phyloP scores from a whole-genome alignment of 2,113 vertebrate species.

The Bucco capensis region DNA sequence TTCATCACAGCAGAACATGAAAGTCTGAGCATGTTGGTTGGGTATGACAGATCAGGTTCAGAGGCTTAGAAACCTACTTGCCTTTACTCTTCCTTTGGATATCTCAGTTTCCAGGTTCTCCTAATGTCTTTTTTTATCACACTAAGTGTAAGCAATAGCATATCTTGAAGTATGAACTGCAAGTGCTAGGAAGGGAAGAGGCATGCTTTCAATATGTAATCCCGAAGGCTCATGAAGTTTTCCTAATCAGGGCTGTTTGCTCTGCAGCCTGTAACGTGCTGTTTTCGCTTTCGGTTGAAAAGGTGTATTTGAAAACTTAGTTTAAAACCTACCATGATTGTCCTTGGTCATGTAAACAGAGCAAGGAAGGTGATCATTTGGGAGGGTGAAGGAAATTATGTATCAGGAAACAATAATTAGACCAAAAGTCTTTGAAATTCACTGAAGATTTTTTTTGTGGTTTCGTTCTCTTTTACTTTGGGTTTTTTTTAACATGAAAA shows the following conservation, averaged over 20 bases:
- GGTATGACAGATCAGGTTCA: not conserved
- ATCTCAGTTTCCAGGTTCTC: not conserved
- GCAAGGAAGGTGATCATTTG: not conserved
- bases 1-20: not conserved
- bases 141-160: not conserved
- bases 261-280: not conserved
- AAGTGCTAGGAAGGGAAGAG: not conserved
- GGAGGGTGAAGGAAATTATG: not conserved
- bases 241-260: not conserved
- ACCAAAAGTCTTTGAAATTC: not conserved
- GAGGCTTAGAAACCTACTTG: not conserved
- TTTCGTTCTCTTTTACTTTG: not conserved
- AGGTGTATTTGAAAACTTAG: not conserved
- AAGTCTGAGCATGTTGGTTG: not conserved
- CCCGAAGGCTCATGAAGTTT: not conserved
- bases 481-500: not conserved
- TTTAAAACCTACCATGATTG: not conserved
- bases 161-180: not conserved
- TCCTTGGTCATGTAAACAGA: not conserved
- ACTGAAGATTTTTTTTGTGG: not conserved
- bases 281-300: not conserved
- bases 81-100: not conserved
- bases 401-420: not conserved
- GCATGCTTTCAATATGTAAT: not conserved
- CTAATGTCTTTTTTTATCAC: not conserved